These are phyloP conservation scores for Oscheius sp. DNA, from an alignment of 2,888 invertebrate species.

Conservation along the genomic window DNA sequence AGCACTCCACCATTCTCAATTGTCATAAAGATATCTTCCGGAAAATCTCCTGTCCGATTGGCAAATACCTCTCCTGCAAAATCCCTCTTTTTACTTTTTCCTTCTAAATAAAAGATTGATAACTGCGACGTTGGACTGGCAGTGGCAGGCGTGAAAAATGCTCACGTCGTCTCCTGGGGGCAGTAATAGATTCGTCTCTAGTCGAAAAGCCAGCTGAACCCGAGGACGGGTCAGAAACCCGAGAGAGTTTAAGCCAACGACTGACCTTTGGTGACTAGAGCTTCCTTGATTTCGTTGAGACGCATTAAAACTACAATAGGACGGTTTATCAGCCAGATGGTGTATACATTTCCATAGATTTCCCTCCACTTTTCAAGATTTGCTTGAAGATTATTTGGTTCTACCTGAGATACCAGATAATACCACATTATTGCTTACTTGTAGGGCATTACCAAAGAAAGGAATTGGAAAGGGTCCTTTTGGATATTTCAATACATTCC, in stretches of 20 bases:
- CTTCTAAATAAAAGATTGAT: constrained; percentile 10
- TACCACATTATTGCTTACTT: no score
- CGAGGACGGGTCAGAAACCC: background rate
- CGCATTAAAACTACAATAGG: constrained; percentile 33
- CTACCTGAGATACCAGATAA: no score
- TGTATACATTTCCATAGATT: constrained; percentile 33
- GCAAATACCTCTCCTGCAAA: constrained; percentile 31
- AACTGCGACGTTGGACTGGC: constrained; percentile 4
- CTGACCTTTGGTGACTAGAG: constrained; percentile 28
- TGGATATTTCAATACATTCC: constrained; percentile 39
- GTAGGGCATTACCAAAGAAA: constrained; percentile 8
- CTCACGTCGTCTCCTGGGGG: constrained; percentile 31
- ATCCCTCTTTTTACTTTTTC: no score
- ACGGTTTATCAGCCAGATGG: constrained; percentile 26
- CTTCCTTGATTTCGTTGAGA: constrained; percentile 30
- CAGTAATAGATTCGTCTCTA: constrained; percentile 20
- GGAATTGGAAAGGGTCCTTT: constrained; percentile 39
- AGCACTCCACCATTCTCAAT: constrained; percentile 36
- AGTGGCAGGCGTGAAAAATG: constrained; percentile 27
- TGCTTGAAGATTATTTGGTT: constrained; percentile 7
- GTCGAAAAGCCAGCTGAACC: constrained; percentile 30
- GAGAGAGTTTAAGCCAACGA: background rate
- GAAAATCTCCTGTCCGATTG: constrained; percentile 33
- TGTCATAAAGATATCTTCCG: constrained; percentile 30
- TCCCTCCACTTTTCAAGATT: constrained; percentile 5